Percentiles rank a stretch among this genome's conserved stretches.
Evolutionary conservation across 2,888 invertebrate genomes (phyloP).

Genomic region (Saturnia pavonia): DNA sequence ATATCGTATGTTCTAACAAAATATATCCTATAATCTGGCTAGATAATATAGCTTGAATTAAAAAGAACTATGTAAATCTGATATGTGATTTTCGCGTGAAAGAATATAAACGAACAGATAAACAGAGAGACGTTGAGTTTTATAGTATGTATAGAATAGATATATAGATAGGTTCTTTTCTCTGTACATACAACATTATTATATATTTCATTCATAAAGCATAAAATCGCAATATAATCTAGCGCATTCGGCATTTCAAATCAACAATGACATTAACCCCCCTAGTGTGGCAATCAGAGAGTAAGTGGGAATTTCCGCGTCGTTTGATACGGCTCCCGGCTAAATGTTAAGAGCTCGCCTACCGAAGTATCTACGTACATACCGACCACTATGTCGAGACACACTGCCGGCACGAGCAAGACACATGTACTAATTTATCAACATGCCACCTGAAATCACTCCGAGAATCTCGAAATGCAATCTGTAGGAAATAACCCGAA

Average conservation of each 20-base stretch:
- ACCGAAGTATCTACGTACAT: constrained; percentile 45
- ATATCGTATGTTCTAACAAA: too few species aligned
- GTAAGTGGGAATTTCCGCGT: constrained; percentile 80
- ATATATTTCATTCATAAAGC: constrained; percentile 28
- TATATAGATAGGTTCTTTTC: too few species aligned
- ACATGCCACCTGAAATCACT: constrained; percentile 19
- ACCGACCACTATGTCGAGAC: constrained; percentile 47
- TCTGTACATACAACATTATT: background rate
- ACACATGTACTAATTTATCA: constrained; percentile 27
- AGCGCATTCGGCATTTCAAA: constrained; percentile 75
- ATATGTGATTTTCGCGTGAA: too few species aligned
- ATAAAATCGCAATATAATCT: constrained; percentile 49
- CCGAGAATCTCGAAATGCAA: background rate
- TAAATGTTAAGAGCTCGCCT: constrained; percentile 76
- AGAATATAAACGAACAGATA: too few species aligned
- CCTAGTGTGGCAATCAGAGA: constrained; percentile 79
- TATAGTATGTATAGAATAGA: too few species aligned
- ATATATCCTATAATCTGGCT: too few species aligned
- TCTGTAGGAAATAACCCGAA: background rate
- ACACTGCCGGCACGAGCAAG: constrained; percentile 36
- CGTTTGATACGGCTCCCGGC: constrained; percentile 75
- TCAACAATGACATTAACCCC: constrained; percentile 78
- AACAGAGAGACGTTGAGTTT: too few species aligned
- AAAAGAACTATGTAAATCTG: too few species aligned
- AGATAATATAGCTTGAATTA: too few species aligned